Conservation (phyloP, 2,888 invertebrate species). For the Chymomyza fuscimana region DNA sequence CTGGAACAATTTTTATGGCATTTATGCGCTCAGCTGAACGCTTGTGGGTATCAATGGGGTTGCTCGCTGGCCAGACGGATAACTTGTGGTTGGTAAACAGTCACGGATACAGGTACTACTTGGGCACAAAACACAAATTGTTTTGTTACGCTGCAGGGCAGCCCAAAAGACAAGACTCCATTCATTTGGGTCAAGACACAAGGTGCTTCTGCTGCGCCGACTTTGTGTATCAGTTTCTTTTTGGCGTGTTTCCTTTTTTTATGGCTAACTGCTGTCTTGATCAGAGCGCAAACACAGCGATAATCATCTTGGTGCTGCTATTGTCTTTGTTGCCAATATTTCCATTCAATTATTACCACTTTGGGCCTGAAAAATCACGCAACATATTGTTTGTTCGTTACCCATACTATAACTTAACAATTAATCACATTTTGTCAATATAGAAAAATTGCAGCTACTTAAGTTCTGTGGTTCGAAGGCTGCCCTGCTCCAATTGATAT, state of each 20-base stretch:
- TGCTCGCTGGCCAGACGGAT: not conserved
- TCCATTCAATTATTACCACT: conserved; percentile 71
- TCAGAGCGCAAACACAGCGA: conserved; percentile 42
- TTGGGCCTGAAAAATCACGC: conserved; percentile 53
- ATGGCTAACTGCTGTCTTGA: not conserved
- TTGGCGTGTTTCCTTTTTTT: conserved; percentile 9
- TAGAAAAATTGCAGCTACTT: conserved; percentile 60
- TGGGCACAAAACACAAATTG: conserved; percentile 58
- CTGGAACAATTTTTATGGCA: conserved; percentile 74
- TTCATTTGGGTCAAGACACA: conserved; percentile 18
- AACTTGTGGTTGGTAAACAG: not conserved
- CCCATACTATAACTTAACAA: conserved; percentile 45
- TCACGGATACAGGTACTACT: conserved; percentile 45
- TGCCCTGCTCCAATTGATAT: conserved; percentile 4
- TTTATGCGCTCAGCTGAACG: conserved; percentile 73
- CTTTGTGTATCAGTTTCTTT: conserved; percentile 32
- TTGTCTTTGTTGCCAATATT: conserved; percentile 58
- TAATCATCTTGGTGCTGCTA: conserved; percentile 66
- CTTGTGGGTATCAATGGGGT: conserved; percentile 28
- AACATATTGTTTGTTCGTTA: conserved; percentile 48
- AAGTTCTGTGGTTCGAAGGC: conserved; percentile 13
- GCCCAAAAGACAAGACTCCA: conserved; percentile 19
- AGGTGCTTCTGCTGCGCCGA: conserved; percentile 30
- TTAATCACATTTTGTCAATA: conserved; percentile 74
- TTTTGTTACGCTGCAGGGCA: conserved; percentile 71